Base-by-base conservation (phyloP, 2,888 invertebrate genomes). In the Drosophila peninsularis region DNA sequence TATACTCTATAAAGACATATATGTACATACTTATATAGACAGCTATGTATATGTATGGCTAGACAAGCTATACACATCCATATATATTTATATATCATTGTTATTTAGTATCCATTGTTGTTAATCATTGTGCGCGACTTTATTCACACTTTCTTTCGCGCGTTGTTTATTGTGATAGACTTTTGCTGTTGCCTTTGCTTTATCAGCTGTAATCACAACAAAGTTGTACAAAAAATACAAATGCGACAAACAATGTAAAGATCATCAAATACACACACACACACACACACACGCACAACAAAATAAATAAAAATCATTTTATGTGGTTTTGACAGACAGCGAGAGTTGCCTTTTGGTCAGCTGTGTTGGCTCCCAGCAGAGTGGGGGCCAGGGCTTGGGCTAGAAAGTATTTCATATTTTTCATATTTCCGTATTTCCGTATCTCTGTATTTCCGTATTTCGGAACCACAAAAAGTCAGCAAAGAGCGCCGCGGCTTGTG, bases 161-260 rank as follows among this genome's bases (percentile, higher is more conserved):
- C 45, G 47, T 47, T 80, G 64, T 76, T 77, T 89, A 78, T 87
- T 89, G 72, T 83, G 89, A 86, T 88, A 80, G 86, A 70, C 71
- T 83, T 83, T 83, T 86, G 75, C 75, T 75, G 76, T 72, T 71
- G 54, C 70, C 32, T 19, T 47, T 62, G 78, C 87, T 88, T 89
- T 86, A 89, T 89, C 90, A 68, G 60, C 77, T 62, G 86, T 86
- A 86, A 86, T 86, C 90, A 86, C 76, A 88, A 86, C 87, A 88
- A 78, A 78, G 68, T 68, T 73, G 67, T 58, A 75, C 82, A 71
- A 68, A 17, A 47, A 47, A 47, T 68, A 81, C 72, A 62, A 61
- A 61, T 44, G 47, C 55, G 50, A 34, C 67, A 34, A 61, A 81
- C 71, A 84, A 68, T 75, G 64, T 65, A 82, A 71, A 64, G 57